Conservation (phyloP, 64 coral and sea anemone species). For the Actinia equina region DNA sequence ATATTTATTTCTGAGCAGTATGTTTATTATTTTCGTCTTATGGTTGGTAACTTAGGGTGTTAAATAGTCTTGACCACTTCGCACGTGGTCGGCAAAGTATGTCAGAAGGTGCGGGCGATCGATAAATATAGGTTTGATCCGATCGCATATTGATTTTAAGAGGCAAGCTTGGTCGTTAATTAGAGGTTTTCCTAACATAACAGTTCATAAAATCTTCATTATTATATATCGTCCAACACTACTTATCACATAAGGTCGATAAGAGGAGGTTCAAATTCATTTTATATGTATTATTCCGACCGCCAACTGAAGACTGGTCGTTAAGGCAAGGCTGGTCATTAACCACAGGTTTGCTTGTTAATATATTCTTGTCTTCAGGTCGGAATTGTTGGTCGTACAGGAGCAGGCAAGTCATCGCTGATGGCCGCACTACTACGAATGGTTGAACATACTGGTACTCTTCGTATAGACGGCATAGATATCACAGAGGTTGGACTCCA, state of each 20-base stretch:
- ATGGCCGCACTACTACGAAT: constrained; percentile 67
- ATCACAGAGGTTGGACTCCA: constrained; percentile 62
- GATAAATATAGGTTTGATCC: not conserved
- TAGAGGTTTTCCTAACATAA: too few species aligned
- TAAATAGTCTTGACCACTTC: not conserved
- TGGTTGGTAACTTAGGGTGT: not conserved
- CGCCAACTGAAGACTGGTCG: not conserved
- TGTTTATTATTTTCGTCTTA: not conserved
- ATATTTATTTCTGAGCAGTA: not conserved
- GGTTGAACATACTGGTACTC: constrained; percentile 56
- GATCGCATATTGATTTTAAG: not conserved
- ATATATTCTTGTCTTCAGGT: constrained; percentile 24
- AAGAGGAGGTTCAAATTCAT: too few species aligned
- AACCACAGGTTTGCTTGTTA: not conserved
- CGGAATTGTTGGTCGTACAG: constrained; percentile 82
- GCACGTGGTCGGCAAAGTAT: not conserved
- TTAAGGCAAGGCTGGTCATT: not conserved
- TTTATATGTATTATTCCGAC: too few species aligned
- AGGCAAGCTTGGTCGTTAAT: too few species aligned
- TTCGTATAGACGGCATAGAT: constrained; percentile 78
- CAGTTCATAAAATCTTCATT: too few species aligned
- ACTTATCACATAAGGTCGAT: too few species aligned
- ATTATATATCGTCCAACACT: too few species aligned
- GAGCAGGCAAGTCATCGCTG: constrained; percentile 74
- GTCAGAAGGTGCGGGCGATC: not conserved